These are phyloP conservation scores for Echinarachnius parma DNA, from an alignment of 53 echinoderm and acorn worm genomes.

Conservation along the genomic window DNA sequence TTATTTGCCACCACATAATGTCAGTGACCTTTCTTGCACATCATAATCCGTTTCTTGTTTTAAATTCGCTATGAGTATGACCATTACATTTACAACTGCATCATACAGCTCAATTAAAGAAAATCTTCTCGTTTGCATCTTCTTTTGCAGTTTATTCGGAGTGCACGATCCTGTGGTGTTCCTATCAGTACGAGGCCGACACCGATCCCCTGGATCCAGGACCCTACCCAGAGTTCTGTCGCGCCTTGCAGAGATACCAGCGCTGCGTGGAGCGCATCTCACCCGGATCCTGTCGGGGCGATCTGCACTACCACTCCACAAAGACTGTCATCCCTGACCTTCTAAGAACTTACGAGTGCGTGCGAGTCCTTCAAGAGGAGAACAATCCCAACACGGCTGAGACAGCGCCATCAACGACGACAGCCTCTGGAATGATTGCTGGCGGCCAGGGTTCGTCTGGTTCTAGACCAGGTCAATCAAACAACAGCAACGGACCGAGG, in stretches of 20 bases:
- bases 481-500: background rate
- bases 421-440: too few relatives aligned
- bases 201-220: slow-evolving; percentile 47
- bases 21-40: background rate
- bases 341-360: slow-evolving; percentile 63
- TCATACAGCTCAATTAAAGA: too few relatives aligned
- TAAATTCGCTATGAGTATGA: background rate
- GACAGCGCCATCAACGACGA: slow-evolving; percentile 6
- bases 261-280: slow-evolving; percentile 71
- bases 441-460: background rate
- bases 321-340: slow-evolving; percentile 74
- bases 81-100: too few relatives aligned
- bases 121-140: too few relatives aligned
- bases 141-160: slow-evolving; percentile 55
- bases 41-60: background rate
- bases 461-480: background rate
- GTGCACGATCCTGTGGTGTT: slow-evolving; percentile 71
- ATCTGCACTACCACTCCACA: slow-evolving; percentile 89
- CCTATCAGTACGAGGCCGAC: slow-evolving; percentile 55
- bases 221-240: slow-evolving; percentile 59
- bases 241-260: slow-evolving; percentile 65
- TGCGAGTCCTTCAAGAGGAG: slow-evolving; percentile 42
- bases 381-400: slow-evolving; percentile 11
- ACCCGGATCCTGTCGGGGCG: slow-evolving; percentile 79
- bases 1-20: too few relatives aligned